phyloP scores from a whole-genome alignment of 1,140 invertebrate species.

The Drosophila guanche region DNA sequence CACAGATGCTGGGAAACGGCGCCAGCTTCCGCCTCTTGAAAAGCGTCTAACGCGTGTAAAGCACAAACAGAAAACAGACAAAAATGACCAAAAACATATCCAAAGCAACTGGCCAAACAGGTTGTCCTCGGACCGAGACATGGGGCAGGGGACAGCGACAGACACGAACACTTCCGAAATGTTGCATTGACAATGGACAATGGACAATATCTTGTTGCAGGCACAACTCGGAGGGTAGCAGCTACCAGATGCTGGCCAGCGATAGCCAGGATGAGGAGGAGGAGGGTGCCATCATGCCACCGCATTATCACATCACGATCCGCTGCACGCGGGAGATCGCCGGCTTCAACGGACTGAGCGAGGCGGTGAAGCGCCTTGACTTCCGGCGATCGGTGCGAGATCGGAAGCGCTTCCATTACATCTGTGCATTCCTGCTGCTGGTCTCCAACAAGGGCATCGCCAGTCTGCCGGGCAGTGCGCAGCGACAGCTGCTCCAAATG shows the following conservation, averaged over 20 bases:
- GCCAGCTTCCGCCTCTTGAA: slow-evolving; percentile 61
- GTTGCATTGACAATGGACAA: slow-evolving; percentile 40
- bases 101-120: slow-evolving; percentile 35
- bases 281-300: slow-evolving; percentile 86
- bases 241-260: slow-evolving; percentile 40
- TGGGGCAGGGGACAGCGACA: slow-evolving; percentile 1
- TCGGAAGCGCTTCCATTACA: slow-evolving; percentile 97
- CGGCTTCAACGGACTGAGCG: slow-evolving; percentile 96
- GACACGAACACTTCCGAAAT: slow-evolving; percentile 49
- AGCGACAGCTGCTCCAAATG: slow-evolving; percentile 96
- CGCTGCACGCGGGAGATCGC: slow-evolving; percentile 97
- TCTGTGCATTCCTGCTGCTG: slow-evolving; percentile 95
- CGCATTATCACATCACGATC: slow-evolving; percentile 96
- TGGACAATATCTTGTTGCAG: slow-evolving; percentile 50
- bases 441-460: slow-evolving; percentile 93
- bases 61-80: slow-evolving; percentile 30
- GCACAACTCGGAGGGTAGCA: slow-evolving; percentile 72
- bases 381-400: slow-evolving; percentile 97
- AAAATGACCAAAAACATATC: slow-evolving; percentile 16
- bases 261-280: slow-evolving; percentile 30
- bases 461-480: slow-evolving; percentile 94
- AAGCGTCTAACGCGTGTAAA: slow-evolving; percentile 61
- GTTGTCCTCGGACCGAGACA: slow-evolving; percentile 15
- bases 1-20: slow-evolving; percentile 43
- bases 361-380: slow-evolving; percentile 96